These are phyloP conservation scores for Tachina grossa DNA, from an alignment of 2,888 invertebrate genomes.

Conservation along the genomic window DNA sequence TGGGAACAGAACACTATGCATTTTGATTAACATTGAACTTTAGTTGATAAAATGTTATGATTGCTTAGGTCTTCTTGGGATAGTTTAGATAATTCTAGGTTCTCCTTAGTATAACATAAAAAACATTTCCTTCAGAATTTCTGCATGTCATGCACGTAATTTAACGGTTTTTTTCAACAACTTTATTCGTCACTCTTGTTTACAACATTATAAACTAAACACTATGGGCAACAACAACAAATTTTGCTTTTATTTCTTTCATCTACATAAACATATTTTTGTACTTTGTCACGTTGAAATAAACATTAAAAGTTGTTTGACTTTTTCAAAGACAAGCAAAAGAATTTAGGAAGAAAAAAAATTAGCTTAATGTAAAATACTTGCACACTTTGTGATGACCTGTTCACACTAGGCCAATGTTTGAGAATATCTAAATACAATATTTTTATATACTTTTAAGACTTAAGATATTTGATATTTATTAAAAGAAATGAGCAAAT, in stretches of 20 bases:
- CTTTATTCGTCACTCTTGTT: constrained; percentile 7
- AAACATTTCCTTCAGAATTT: background rate
- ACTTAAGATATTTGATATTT: background rate
- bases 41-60: too few species aligned
- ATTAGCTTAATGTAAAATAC: constrained; percentile 45
- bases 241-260: background rate
- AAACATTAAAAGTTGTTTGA: constrained; percentile 47
- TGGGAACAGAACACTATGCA: too few species aligned
- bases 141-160: background rate
- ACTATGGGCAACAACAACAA: background rate
- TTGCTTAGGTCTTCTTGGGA: background rate
- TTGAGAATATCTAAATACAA: background rate
- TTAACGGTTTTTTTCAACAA: background rate
- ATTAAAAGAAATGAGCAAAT: background rate
- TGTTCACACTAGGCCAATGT: background rate
- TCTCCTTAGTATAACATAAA: background rate
- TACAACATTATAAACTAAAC: background rate
- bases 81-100: background rate
- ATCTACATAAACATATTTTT: background rate
- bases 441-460: background rate
- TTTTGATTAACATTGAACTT: too few species aligned
- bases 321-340: constrained; percentile 34
- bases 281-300: constrained; percentile 40
- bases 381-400: background rate
- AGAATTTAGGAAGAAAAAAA: background rate